phyloP scores from a whole-genome alignment of 2,888 invertebrate genomes.

The Dolomedes plantarius region DNA sequence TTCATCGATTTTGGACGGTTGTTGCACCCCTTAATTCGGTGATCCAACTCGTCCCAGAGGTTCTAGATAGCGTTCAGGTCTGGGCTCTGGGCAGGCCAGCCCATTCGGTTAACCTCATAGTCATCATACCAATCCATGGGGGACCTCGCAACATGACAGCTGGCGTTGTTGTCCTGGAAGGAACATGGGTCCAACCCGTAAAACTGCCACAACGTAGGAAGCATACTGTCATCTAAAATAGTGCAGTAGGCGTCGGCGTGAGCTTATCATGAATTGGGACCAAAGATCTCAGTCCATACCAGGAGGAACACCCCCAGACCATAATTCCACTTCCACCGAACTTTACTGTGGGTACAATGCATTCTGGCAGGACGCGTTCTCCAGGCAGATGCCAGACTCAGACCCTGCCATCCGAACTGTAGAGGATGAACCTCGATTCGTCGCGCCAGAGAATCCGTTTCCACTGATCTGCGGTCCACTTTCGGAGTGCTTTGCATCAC shows the following conservation, averaged over 20 bases:
- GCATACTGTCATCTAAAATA: neutral
- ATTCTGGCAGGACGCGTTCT: neutral
- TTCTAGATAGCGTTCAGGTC: too few relatives aligned
- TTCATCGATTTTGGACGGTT: neutral
- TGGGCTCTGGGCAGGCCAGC: conserved; percentile 3
- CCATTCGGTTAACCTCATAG: conserved; percentile 5
- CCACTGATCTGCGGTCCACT: neutral
- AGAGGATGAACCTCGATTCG: neutral
- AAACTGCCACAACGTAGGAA: conserved; percentile 4
- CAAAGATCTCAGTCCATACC: too few relatives aligned
- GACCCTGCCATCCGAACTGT: neutral
- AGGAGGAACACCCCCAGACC: too few relatives aligned
- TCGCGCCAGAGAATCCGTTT: neutral
- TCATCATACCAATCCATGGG: neutral
- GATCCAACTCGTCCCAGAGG: too few relatives aligned
- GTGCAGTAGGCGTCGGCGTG: too few relatives aligned
- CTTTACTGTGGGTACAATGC: too few relatives aligned
- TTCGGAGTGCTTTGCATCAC: neutral
- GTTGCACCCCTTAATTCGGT: too few relatives aligned
- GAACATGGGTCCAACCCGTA: conserved; percentile 2
- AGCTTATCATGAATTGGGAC: too few relatives aligned
- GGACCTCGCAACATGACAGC: neutral
- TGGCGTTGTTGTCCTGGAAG: neutral
- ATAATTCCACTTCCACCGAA: too few relatives aligned
- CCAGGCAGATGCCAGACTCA: neutral